These are phyloP conservation scores for Bombus huntii DNA, from an alignment of 1,140 invertebrate species.

Conservation along the genomic window DNA sequence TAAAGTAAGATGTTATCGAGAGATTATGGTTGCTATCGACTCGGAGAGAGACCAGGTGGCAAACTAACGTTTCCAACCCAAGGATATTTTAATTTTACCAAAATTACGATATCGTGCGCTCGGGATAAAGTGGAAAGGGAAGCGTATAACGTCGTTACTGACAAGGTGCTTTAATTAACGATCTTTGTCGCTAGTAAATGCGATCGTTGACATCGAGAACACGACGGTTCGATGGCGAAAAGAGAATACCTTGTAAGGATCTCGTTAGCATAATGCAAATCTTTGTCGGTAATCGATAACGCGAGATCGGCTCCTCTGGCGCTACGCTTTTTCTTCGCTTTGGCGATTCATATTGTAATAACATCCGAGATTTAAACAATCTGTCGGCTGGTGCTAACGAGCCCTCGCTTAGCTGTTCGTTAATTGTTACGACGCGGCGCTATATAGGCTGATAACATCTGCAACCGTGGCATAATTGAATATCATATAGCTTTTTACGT, in stretches of 20 bases:
- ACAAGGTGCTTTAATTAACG: conserved; percentile 37
- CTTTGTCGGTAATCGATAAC: conserved; percentile 42
- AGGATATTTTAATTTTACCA: conserved; percentile 47
- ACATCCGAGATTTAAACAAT: not conserved
- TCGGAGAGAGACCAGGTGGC: not conserved
- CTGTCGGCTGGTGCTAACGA: conserved; percentile 18
- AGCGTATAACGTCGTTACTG: not conserved
- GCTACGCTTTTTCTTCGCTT: not conserved
- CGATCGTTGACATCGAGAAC: not conserved
- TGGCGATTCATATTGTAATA: not conserved
- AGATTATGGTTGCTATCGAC: not conserved
- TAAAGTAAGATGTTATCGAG: conserved; percentile 52
- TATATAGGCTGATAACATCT: conserved; percentile 6
- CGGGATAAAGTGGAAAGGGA: not conserved
- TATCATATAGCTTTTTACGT: not conserved
- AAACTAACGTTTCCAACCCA: not conserved
- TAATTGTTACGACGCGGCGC: conserved; percentile 29
- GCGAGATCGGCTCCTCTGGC: not conserved
- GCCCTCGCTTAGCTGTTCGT: conserved; percentile 16
- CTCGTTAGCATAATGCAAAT: conserved; percentile 46
- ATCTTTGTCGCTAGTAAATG: conserved; percentile 14
- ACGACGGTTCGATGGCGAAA: not conserved
- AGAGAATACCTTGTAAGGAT: not conserved
- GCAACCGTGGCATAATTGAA: conserved; percentile 34
- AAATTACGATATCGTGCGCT: conserved; percentile 29